Percentiles rank a stretch among this genome's conserved stretches.
Evolutionary conservation across 35 echinoderm and acorn worm species (phyloP).

Genomic region (Lytechinus pictus): DNA sequence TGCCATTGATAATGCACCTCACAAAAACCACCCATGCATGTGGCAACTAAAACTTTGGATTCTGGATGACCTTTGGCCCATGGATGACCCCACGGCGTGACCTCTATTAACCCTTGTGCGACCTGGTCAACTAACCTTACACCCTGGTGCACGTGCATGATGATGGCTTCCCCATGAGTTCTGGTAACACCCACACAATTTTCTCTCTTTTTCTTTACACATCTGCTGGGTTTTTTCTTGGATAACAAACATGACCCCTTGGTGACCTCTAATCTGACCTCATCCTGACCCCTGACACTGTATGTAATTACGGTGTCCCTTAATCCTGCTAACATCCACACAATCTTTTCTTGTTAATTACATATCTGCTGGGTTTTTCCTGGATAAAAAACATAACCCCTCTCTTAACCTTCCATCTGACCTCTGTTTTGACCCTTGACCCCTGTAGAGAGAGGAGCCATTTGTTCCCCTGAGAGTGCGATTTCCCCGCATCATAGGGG

Average conservation of each 20-base stretch:
- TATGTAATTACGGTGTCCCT: too few relatives aligned
- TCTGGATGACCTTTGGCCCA: background rate
- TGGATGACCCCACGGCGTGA: background rate
- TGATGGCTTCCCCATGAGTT: background rate
- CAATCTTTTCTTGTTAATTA: too few relatives aligned
- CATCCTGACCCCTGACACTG: conserved; percentile 7
- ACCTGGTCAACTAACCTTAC: background rate
- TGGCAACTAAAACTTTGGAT: background rate
- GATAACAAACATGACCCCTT: background rate
- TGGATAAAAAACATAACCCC: background rate
- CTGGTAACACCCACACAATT: background rate
- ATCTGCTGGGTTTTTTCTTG: background rate
- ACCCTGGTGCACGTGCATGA: background rate
- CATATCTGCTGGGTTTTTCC: too few relatives aligned
- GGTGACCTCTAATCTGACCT: background rate
- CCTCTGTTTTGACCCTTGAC: background rate
- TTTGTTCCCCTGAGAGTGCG: conserved; percentile 40
- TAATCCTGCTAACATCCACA: too few relatives aligned
- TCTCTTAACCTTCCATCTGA: too few relatives aligned
- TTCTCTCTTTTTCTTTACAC: background rate
- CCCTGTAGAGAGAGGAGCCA: conserved; percentile 50
- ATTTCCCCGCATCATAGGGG: conserved; percentile 43
- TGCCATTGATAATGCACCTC: background rate
- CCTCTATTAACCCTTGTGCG: background rate
- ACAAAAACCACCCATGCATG: background rate